These are phyloP conservation scores for Caenorhabditis briggsae DNA, from an alignment of 1,140 invertebrate species.

Conservation along the genomic window DNA sequence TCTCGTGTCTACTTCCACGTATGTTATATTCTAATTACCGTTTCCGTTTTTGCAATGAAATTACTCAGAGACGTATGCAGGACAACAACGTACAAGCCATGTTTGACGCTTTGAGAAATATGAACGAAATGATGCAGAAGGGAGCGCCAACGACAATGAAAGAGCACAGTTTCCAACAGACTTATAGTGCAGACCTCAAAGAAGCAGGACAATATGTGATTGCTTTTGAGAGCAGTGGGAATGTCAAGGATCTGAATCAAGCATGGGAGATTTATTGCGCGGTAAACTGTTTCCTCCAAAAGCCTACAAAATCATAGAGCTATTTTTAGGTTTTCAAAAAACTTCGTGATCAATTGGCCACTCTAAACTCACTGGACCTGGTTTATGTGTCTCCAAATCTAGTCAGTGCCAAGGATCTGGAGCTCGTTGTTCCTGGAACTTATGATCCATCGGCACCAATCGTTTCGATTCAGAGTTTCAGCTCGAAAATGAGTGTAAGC, in stretches of 20 bases:
- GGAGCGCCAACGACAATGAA: slow-evolving; percentile 88
- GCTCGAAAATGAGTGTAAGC: slow-evolving; percentile 84
- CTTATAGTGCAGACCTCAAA: slow-evolving; percentile 91
- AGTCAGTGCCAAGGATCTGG: slow-evolving; percentile 82
- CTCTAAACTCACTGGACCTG: slow-evolving; percentile 83
- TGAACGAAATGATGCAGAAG: slow-evolving; percentile 93
- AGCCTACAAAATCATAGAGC: too few species aligned
- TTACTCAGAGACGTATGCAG: slow-evolving; percentile 57
- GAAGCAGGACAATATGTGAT: slow-evolving; percentile 95
- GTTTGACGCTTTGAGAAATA: slow-evolving; percentile 93
- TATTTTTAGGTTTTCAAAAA: slow-evolving; percentile 90
- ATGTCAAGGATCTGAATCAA: slow-evolving; percentile 91
- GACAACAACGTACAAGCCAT: slow-evolving; percentile 88
- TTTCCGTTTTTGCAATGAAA: slow-evolving; percentile 3
- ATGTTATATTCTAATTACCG: background rate
- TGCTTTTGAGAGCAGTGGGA: slow-evolving; percentile 86
- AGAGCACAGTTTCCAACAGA: slow-evolving; percentile 91
- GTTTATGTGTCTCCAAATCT: slow-evolving; percentile 90
- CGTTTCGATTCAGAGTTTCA: slow-evolving; percentile 89
- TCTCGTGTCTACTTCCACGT: slow-evolving; percentile 94
- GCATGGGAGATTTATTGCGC: slow-evolving; percentile 98
- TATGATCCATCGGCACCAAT: slow-evolving; percentile 84
- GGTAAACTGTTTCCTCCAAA: too few species aligned
- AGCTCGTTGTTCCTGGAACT: slow-evolving; percentile 92
- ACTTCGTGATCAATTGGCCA: slow-evolving; percentile 92